A percentile compares a stretch with the other conserved stretches of the same genome.
Conservation (phyloP, 2,888 invertebrate species). For the Cyaniris semiargus region DNA sequence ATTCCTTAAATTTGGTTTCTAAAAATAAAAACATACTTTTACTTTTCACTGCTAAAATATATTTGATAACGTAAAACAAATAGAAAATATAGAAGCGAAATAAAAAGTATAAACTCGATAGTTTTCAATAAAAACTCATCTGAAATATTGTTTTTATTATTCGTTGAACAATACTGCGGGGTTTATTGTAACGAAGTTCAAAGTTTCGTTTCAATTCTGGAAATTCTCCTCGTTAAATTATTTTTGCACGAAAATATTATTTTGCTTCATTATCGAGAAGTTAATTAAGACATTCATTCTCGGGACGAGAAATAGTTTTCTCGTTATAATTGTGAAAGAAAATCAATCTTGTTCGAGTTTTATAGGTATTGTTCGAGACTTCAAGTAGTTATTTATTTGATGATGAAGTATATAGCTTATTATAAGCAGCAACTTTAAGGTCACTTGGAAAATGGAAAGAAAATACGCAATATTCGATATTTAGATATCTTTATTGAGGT, state of each 20-base stretch:
- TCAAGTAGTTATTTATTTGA: background rate
- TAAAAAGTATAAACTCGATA: background rate
- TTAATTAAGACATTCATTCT: background rate
- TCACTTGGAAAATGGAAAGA: too few species aligned
- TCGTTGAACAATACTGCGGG: background rate
- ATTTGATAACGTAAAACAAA: background rate
- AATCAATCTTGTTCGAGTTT: constrained; percentile 3
- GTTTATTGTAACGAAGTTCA: constrained; percentile 9
- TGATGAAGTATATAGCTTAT: background rate
- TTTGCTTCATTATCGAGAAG: constrained; percentile 19
- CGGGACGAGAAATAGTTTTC: background rate
- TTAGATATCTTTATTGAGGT: too few species aligned
- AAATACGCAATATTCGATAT: too few species aligned
- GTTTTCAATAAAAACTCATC: constrained; percentile 14
- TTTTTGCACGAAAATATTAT: constrained; percentile 6
- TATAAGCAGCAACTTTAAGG: too few species aligned
- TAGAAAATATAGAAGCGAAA: background rate
- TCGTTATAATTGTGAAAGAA: constrained; percentile 10
- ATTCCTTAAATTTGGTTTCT: background rate
- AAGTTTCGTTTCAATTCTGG: constrained; percentile 12
- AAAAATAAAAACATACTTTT: background rate
- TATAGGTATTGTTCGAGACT: background rate
- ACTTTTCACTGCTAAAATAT: background rate
- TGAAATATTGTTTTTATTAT: constrained; percentile 16
- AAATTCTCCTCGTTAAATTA: background rate